Conservation (phyloP, 1,140 invertebrate genomes). For the Periplaneta americana region DNA sequence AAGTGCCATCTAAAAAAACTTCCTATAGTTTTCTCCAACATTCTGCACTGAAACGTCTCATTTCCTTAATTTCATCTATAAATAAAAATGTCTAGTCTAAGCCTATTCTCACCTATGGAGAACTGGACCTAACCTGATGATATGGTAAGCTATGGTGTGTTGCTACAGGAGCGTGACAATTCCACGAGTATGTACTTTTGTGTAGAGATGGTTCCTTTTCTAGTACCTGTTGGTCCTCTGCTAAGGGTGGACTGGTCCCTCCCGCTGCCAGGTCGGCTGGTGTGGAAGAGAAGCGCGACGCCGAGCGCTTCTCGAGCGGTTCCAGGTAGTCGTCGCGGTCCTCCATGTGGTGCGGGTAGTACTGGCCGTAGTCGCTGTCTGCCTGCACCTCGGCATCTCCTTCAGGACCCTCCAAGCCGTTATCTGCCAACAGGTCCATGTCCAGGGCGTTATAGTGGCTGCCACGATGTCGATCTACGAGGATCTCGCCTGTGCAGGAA, state of each 20-base stretch:
- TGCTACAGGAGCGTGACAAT: too few relatives aligned
- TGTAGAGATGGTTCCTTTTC: too few relatives aligned
- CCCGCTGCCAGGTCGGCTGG: conserved; percentile 37
- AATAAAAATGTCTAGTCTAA: too few relatives aligned
- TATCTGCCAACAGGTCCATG: conserved; percentile 6
- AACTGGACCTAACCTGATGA: too few relatives aligned
- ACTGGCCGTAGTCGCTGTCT: not conserved
- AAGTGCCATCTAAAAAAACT: too few relatives aligned
- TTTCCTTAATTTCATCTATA: too few relatives aligned
- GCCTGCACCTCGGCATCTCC: not conserved
- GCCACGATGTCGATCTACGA: not conserved
- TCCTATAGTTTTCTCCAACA: too few relatives aligned
- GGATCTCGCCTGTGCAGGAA: conserved; percentile 8
- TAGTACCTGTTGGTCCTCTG: conserved; percentile 36
- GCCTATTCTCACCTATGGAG: too few relatives aligned
- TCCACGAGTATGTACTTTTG: too few relatives aligned
- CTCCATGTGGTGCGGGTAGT: not conserved
- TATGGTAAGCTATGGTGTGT: too few relatives aligned
- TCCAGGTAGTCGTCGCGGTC: conserved; percentile 31
- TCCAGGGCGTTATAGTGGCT: not conserved
- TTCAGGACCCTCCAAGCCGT: conserved; percentile 15
- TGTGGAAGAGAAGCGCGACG: conserved; percentile 41
- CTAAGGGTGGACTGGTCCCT: conserved; percentile 24
- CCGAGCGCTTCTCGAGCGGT: conserved; percentile 31
- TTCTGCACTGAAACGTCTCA: too few relatives aligned